phyloP scores from a whole-genome alignment of 2,113 vertebrate genomes.

The Carlito syrichta region DNA sequence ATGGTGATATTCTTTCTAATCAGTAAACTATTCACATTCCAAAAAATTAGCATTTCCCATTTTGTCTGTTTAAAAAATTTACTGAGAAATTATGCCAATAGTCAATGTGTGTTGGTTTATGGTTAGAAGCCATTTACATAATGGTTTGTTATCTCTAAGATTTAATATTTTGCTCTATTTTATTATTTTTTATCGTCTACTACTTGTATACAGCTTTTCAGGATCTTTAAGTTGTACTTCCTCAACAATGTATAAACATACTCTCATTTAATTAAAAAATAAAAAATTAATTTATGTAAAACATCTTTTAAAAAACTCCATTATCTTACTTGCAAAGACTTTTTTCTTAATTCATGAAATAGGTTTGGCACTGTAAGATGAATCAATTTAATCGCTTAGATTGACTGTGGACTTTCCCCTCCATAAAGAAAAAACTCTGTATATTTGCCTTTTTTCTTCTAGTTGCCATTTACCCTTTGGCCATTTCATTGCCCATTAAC shows the following conservation, averaged over 20 bases:
- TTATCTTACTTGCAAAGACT: neutral
- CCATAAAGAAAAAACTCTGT: neutral
- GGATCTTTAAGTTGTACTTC: neutral
- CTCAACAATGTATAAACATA: neutral
- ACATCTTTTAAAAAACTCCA: neutral
- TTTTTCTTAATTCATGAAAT: neutral
- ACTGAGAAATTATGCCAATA: neutral
- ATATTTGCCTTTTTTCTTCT: neutral
- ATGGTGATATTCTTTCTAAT: neutral
- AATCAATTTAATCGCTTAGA: neutral
- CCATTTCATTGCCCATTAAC: slow-evolving; percentile 7
- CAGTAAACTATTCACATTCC: neutral
- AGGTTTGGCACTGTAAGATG: neutral
- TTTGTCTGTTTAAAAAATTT: neutral
- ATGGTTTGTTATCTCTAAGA: neutral
- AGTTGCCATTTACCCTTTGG: neutral
- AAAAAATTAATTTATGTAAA: neutral
- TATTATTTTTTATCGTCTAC: neutral
- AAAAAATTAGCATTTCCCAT: neutral
- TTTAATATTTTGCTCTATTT: neutral
- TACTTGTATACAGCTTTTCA: neutral
- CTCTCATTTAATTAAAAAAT: neutral
- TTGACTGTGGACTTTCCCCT: neutral
- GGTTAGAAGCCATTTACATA: neutral
- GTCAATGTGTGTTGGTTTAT: neutral